Base-by-base conservation (phyloP, 2,113 vertebrate species). In the Apistogramma diplotaenia region DNA sequence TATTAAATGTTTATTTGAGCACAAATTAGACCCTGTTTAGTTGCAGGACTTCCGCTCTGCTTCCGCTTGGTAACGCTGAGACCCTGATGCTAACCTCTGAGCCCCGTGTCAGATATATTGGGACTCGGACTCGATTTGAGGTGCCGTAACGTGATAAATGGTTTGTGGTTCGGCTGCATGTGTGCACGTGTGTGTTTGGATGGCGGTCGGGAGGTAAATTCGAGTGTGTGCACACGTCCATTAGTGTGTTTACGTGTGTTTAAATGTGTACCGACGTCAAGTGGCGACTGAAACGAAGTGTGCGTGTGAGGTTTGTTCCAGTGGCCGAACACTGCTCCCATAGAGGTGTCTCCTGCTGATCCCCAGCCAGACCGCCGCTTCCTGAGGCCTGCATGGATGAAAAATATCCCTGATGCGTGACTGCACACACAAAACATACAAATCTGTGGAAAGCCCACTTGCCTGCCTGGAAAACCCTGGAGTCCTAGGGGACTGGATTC, bases 321-420 rank as follows among this genome's bases (percentile, higher is more conserved):
- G 55, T 54, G 19, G 77, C 77, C 62, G 76, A 94, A 91, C 84
- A 90, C 82, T 88, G 53, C 85, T 90, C 87, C 76, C 78, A 86
- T 85, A 87, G 87, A 91, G 83, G 84, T 87, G 91, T 89, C 85
- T 85, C 65, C 65, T 23, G 67, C 83, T 84, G 90, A 91, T 93
- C 27, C 46, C 81, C 25, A 59, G 90, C 89, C 94, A 96, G 93
- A 94, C 93, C 91, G 43, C 90, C 0, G 4, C 93, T 96, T 96
- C 93, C 96, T 92, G 89, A 95, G 92, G 90, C 88, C 91, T 89
- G 87, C 76, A 81, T 85, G 88, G 94, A 92, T 89, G 88, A 96
- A 96, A 95, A 94, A 95, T 94, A 96, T 94, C 92, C 92, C 92
- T 86, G 86, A 46, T 29, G 29, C 21, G 18, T 35, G 53, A 57